Evolutionary conservation across 2,113 vertebrate genomes (phyloP), one percentile per base, ranked within the genome.

Genomic region (Hippocampus zosterae): DNA sequence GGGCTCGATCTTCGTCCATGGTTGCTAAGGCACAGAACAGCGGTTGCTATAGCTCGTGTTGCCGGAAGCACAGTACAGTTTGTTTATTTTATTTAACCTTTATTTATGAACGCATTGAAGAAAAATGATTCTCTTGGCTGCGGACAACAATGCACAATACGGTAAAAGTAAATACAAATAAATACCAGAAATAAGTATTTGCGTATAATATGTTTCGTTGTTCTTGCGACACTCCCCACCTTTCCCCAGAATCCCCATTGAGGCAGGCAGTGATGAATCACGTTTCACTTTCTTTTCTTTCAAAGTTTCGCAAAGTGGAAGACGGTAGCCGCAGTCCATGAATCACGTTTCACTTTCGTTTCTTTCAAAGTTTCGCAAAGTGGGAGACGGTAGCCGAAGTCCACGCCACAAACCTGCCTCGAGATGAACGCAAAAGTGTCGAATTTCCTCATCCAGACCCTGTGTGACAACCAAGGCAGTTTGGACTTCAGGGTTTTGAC

Each of bases 391-490:
- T 16, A 0, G 40, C 4, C 27, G 23, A 18, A 40, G 8, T 46
- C 63, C 16, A 66, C n/a, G n/a, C n/a, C n/a, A 66, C n/a, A 19
- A 19, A 11, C 8, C 8, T 18, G 2, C 27, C 15, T 16, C 25
- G 18, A 29, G 29, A 91, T 91, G 91, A 60, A 73, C 0, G 52
- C 48, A 0, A 0, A 3, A 0, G 25, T 88, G 3, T 81, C 84
- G 0, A 69, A 64, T 4, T 82, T 60, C 3, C 69, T 89, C 23
- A 60, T 46, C 0, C 41, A 63, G 70, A 76, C 67, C 13, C 63
- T 92, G 27, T 91, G 91, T 66, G 79, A 86, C 57, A 68, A 91
- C 53, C 68, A 76, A 23, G 92, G 91, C 0, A 69, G 88, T 75
- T 41, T 91, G 70, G 81, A 85, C 13, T 85, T 81, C 62, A 7